phyloP scores from a whole-genome alignment of 2,888 invertebrate species.

The Apamea sordens region DNA sequence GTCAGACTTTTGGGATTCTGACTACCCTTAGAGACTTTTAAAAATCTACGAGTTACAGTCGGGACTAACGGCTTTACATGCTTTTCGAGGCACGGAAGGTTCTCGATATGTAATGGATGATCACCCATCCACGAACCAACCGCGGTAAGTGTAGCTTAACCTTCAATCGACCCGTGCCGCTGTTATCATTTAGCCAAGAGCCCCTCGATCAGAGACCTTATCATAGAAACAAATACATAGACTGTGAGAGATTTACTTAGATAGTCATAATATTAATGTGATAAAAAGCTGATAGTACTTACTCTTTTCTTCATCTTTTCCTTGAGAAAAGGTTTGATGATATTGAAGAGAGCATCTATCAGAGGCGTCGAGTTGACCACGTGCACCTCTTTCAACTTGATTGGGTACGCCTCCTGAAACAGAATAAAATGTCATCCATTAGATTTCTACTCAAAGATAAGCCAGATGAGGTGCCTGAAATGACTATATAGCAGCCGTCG shows the following conservation, averaged over 20 bases:
- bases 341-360: conserved; percentile 94
- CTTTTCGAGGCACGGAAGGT: not conserved
- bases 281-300: no score
- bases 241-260: not conserved
- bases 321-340: conserved; percentile 95
- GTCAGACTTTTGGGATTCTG: no score
- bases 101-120: not conserved
- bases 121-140: not conserved
- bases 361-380: conserved; percentile 94
- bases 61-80: no score
- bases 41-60: no score
- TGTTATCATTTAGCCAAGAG: not conserved
- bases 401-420: conserved; percentile 94
- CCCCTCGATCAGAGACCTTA: not conserved
- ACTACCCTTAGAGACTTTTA: no score
- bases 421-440: not conserved
- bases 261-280: not conserved
- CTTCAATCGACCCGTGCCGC: not conserved
- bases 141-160: not conserved
- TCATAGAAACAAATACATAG: not conserved
- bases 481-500: not conserved
- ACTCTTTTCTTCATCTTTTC: conserved; percentile 95
- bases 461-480: not conserved
- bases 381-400: conserved; percentile 96
- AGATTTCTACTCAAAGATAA: not conserved